Evolutionary conservation across 2,888 invertebrate genomes (phyloP), one percentile per base, ranked within the genome.

Genomic region (Pyrrhia umbra): DNA sequence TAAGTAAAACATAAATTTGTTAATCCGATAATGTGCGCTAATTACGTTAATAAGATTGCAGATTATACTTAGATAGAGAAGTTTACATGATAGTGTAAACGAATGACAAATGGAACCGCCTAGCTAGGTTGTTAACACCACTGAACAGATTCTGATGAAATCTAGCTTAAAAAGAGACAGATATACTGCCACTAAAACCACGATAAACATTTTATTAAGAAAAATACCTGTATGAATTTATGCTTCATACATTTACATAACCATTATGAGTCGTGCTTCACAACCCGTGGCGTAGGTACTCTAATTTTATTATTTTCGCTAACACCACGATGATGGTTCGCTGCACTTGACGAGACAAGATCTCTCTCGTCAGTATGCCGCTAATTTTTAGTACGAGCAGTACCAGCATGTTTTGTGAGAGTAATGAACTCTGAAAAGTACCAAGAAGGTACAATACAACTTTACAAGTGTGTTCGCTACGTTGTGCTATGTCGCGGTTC

Each of bases 261-360:
- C 4, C 30, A 43, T 20, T 52, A 27, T 56, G 18, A 37, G 49
- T 10, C 45, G 51, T 60, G 66, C 64, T 61, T 62, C 55, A 49
- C 57, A 61, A 51, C 15, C 64, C 49, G 66, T 59, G 45, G 37
- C 50, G 15, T 43, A 23, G 30, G 39, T 42, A 57, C 57, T 57
- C 27, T 52, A 40, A 58, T 40, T 43, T 57, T 64, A 66, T 70
- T 65, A 70, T 69, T 47, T 68, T 76, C 49, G 66, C 73, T 65
- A 74, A 72, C 65, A 71, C 43, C 20, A 13, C 56, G 51, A 2
- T n/a, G n/a, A 21, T 18, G 65, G 21, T 49, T 61, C 8, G 58
- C 42, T 69, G 61, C 69, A 67, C 74, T 65, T 25, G 34, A 51
- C 52, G 42, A 80, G 68, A 74, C 68, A 80, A 74, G 47, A 74